Conservation (phyloP, 92 coral and sea anemone species). For the Scolanthus callimorphus region DNA sequence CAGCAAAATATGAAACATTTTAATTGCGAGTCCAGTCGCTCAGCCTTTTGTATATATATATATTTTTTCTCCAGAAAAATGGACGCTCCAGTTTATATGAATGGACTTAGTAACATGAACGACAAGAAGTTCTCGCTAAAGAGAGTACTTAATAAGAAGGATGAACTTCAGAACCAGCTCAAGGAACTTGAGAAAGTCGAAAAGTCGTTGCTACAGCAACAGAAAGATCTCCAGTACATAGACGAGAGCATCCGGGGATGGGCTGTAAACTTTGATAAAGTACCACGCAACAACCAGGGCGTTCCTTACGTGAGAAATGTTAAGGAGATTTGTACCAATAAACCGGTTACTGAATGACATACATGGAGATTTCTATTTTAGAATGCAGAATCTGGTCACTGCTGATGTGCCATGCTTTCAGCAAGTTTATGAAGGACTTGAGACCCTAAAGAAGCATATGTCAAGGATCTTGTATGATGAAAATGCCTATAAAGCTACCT, state of each 20-base stretch:
- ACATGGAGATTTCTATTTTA: constrained; percentile 86
- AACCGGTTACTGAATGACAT: constrained; percentile 66
- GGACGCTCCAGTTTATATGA: constrained; percentile 71
- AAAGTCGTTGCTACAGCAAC: constrained; percentile 57
- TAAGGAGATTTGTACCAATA: constrained; percentile 77
- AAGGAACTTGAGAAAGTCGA: constrained; percentile 58
- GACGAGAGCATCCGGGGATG: constrained; percentile 52
- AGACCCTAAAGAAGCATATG: constrained; percentile 74
- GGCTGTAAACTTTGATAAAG: constrained; percentile 66
- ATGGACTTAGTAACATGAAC: constrained; percentile 44
- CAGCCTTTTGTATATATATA: background rate
- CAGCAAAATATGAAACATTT: too few species aligned
- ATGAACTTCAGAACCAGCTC: constrained; percentile 48
- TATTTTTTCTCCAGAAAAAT: too few species aligned
- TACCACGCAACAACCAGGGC: constrained; percentile 87
- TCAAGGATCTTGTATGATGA: constrained; percentile 81
- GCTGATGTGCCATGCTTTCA: constrained; percentile 91
- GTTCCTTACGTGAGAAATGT: constrained; percentile 88
- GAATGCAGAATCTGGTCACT: constrained; percentile 79
- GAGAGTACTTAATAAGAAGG: constrained; percentile 49
- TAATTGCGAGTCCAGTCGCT: too few species aligned
- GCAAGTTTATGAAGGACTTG: constrained; percentile 82
- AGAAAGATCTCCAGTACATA: constrained; percentile 62
- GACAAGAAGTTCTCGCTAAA: constrained; percentile 69
- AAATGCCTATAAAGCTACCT: constrained; percentile 85